Conservation (phyloP, 1,140 invertebrate genomes). For the Brachionus asplanchnoidis region DNA sequence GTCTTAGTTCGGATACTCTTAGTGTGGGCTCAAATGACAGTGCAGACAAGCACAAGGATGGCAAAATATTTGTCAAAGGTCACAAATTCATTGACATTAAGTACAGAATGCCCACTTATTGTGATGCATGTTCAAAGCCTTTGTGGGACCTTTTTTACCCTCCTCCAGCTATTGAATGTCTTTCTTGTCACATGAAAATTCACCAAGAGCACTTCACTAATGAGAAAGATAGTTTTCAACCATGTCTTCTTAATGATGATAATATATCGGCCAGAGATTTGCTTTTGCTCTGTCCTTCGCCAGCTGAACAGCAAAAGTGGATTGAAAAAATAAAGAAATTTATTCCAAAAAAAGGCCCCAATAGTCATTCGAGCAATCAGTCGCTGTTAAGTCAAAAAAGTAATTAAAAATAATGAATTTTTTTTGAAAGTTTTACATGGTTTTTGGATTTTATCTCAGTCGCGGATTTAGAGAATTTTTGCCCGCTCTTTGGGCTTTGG, state of each 20-base stretch:
- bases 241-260: slow-evolving; percentile 54
- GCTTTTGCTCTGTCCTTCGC: slow-evolving; percentile 72
- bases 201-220: slow-evolving; percentile 80
- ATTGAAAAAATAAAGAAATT: slow-evolving; percentile 80
- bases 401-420: neutral
- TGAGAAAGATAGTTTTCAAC: slow-evolving; percentile 40
- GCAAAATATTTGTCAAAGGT: slow-evolving; percentile 57
- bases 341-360: slow-evolving; percentile 58
- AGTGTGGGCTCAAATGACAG: slow-evolving; percentile 41
- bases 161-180: slow-evolving; percentile 89
- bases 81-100: slow-evolving; percentile 93
- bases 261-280: slow-evolving; percentile 85
- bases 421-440: neutral
- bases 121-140: slow-evolving; percentile 91
- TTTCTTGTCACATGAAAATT: slow-evolving; percentile 88
- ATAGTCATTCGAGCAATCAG: slow-evolving; percentile 21
- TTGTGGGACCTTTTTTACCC: slow-evolving; percentile 94
- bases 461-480: neutral
- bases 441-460: neutral
- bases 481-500: neutral
- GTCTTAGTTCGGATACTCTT: slow-evolving; percentile 9
- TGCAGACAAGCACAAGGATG: slow-evolving; percentile 35
- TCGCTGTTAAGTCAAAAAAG: slow-evolving; percentile 15
- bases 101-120: slow-evolving; percentile 94
- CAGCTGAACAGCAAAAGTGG: slow-evolving; percentile 86